Evolutionary conservation across 2,797 vertebrate species (phyloP).

Genomic region (Champsocephalus esox): DNA sequence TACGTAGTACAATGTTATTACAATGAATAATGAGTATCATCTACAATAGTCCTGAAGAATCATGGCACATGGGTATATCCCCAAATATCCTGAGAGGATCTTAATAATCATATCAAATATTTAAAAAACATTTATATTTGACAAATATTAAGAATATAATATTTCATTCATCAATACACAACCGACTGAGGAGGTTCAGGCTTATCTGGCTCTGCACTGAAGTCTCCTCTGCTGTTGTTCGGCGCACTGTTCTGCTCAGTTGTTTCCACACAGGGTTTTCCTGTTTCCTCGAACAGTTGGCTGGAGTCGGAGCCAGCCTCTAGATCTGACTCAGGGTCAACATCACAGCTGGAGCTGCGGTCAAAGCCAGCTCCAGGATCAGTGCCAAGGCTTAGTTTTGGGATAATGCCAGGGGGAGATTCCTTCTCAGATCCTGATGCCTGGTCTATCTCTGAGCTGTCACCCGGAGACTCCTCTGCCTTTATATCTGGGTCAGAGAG

Average conservation of each 20-base stretch:
- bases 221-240: constrained; percentile 11
- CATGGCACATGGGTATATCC: constrained; percentile 22
- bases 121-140: background rate
- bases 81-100: background rate
- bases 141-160: background rate
- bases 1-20: constrained; percentile 7
- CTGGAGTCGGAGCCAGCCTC: constrained; percentile 22
- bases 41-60: background rate
- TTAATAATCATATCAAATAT: constrained; percentile 1
- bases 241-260: background rate
- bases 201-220: constrained; percentile 19
- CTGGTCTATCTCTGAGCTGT: constrained; percentile 22
- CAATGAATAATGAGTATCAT: background rate
- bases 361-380: constrained; percentile 5
- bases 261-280: background rate
- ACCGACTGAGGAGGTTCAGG: constrained; percentile 4
- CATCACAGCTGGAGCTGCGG: constrained; percentile 24
- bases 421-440: constrained; percentile 17
- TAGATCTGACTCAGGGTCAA: constrained; percentile 18
- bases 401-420: background rate
- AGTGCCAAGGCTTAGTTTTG: constrained; percentile 4
- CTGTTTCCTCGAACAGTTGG: constrained; percentile 9
- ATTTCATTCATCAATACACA: background rate
- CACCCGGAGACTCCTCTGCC: constrained; percentile 9
- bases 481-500: constrained; percentile 4